Evolutionary conservation across 1,140 invertebrate species (phyloP), one percentile per base, ranked within the genome.

Genomic region (Andrena cerasifolii): DNA sequence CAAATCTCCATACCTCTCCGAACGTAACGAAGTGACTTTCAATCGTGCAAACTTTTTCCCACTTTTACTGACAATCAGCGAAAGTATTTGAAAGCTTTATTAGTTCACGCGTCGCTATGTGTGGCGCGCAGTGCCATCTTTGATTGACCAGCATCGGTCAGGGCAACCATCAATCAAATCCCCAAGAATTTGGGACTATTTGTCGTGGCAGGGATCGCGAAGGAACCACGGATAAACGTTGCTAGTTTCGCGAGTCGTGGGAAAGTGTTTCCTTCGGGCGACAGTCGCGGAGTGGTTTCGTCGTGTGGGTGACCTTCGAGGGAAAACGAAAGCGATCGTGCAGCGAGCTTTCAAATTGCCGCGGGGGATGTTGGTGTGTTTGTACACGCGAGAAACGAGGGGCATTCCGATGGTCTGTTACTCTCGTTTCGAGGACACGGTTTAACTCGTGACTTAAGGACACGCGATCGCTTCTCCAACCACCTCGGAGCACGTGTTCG

Each of bases 401-500:
- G 36, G 36, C 6, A 49, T 47, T n/a, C 14, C 16, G 10, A 24
- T n/a, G n/a, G 10, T 0, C n/a, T 47, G 7, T 21, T n/a, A n/a
- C 16, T n/a, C 24, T 56, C 14, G 3, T 2, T 67, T n/a, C 40
- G 58, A 56, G 63, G 28, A 16, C 3, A 14, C 6, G n/a, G 8
- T 31, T 75, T 68, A 33, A 33, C 56, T 45, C 21, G 3, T 1
- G 31, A 59, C 21, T 21, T 31, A 16, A 33, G 5, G 3, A 31
- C 51, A 56, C 40, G 40, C 49, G n/a, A 58, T 36, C 31, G 12
- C 3, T 8, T 26, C 58, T 6, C 1, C n/a, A n/a, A n/a, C n/a
- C 31, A 8, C 7, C 3, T 18, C 28, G 3, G n/a, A 67, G 53
- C 73, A 68, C 73, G 65, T 76, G 73, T 68, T 36, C 49, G 21